Evolutionary conservation across 2,888 invertebrate genomes (phyloP), one percentile per base, ranked within the genome.

Genomic region (Sceliomorpha sp.): DNA sequence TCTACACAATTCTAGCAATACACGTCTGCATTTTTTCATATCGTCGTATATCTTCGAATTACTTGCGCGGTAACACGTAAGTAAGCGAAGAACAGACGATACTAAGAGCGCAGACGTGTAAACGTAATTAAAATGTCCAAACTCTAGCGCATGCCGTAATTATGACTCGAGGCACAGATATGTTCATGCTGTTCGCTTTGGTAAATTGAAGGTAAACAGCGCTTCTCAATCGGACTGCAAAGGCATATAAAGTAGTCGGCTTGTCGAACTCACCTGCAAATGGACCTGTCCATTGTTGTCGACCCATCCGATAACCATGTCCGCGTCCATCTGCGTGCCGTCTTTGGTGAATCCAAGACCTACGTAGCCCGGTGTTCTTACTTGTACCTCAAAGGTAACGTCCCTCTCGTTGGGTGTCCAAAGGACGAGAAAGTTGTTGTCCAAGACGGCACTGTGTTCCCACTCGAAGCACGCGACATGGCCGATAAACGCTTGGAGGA

Each of bases 291-390:
- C 92, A 79, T 94, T 93, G 75, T 89, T 88, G 89, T 95, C 94
- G 76, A 97, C 94, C 96, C 97, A 97, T 64, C 95, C 96, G 85
- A 97, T 92, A 76, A 96, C 93, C 89, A 97, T 92, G 91, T 97
- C 97, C 62, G 95, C 93, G 39, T 94, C 95, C 82, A 92, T 91
- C 92, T 95, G 93, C 75, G 92, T 92, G 70, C 95, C 94, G 83
- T 92, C 93, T 55, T 92, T 92, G 75, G 95, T 95, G 88, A 97
- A 95, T 62, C 97, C 97, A 80, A 97, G 92, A 32, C 95, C 96
- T 71, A 97, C 93, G 88, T 95, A 97, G 76, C 97, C 97, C 80
- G 91, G 91, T 67, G 96, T 95, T 89, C 91, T 92, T 84, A 94
- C 96, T 89, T 95, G 95, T 85, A 96, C 90, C 87, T 95, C 93